Conservation (phyloP, 2,888 invertebrate species). For the Coelopa pilipes region DNA sequence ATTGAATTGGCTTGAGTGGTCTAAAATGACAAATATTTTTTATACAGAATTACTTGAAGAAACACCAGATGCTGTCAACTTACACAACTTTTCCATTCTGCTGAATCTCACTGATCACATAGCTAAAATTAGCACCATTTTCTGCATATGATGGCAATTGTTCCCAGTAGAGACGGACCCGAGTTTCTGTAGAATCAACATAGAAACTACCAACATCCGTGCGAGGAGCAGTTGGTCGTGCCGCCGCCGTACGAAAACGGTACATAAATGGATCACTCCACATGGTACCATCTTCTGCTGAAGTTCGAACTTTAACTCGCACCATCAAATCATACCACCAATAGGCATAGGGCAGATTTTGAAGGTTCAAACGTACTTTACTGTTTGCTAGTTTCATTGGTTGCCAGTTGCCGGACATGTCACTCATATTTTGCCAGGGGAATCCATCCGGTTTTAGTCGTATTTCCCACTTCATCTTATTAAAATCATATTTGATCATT, state of each 20-base stretch:
- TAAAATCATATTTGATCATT: constrained; percentile 55
- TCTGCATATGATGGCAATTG: constrained; percentile 75
- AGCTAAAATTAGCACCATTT: constrained; percentile 81
- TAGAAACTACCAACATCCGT: constrained; percentile 81
- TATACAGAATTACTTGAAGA: constrained; percentile 25
- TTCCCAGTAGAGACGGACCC: constrained; percentile 83
- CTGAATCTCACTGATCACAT: constrained; percentile 69
- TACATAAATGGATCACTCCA: constrained; percentile 78
- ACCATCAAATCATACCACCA: constrained; percentile 73
- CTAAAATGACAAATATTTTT: constrained; percentile 33
- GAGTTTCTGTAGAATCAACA: constrained; percentile 71
- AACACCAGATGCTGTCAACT: constrained; percentile 44
- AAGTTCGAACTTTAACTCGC: constrained; percentile 75
- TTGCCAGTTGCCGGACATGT: constrained; percentile 29
- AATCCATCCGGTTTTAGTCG: constrained; percentile 51
- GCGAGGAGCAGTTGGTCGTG: constrained; percentile 75
- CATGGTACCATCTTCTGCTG: constrained; percentile 67
- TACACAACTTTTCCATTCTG: constrained; percentile 52
- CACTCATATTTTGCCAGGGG: constrained; percentile 39
- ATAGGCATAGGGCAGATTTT: constrained; percentile 54
- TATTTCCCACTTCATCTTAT: constrained; percentile 54
- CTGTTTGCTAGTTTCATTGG: constrained; percentile 42
- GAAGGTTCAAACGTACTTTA: constrained; percentile 53
- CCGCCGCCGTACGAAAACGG: constrained; percentile 71
- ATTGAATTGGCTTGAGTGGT: constrained; percentile 40